Evolutionary conservation across 2,113 vertebrate species (phyloP).

Genomic region (Phrynocephalus versicolor): DNA sequence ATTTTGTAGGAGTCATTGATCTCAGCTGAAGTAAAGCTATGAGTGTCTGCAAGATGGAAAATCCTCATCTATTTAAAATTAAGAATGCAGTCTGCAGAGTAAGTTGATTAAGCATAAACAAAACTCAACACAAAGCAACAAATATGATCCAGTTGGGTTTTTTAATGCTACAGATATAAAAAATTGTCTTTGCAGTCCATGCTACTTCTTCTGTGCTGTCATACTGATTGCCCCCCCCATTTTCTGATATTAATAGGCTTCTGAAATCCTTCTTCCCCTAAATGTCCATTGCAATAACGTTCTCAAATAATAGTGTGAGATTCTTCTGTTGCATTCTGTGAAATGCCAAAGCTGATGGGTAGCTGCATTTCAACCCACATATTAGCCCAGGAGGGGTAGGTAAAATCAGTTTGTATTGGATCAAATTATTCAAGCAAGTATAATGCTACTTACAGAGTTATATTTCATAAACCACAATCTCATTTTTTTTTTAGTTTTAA

Average conservation of each 20-base stretch:
- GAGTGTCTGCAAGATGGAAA: background rate
- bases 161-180: too few relatives aligned
- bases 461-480: too few relatives aligned
- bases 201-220: background rate
- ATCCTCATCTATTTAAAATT: background rate
- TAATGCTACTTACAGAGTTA: background rate
- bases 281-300: background rate
- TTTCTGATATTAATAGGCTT: background rate
- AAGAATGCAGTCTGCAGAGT: background rate
- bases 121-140: background rate
- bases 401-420: background rate
- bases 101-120: slow-evolving; percentile 26
- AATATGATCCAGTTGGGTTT: background rate
- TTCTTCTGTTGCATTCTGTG: background rate
- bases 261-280: background rate
- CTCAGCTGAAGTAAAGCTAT: slow-evolving; percentile 6
- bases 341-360: background rate
- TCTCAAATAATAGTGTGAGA: background rate
- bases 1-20: slow-evolving; percentile 24
- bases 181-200: background rate
- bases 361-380: background rate
- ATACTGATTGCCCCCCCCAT: background rate
- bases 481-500: too few relatives aligned
- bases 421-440: background rate
- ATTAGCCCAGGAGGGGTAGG: background rate